Evolutionary conservation across 2,797 vertebrate species (phyloP), one percentile per base, ranked within the genome.

Genomic region (Rhadinocentrus ornatus): DNA sequence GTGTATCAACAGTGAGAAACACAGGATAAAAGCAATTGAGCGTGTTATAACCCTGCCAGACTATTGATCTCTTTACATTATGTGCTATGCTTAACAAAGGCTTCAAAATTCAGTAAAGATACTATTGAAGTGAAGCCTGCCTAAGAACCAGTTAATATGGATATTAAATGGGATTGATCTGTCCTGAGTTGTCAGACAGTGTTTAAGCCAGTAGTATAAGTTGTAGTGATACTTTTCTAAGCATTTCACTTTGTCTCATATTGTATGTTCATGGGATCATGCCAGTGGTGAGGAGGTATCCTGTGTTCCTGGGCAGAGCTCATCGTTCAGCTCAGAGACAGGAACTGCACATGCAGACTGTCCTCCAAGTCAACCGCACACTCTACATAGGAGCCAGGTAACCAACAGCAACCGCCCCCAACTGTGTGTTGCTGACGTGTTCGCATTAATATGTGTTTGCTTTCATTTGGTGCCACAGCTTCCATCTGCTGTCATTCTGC

Each of bases 351-450:
- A 96, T 99, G 88, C 97, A 98, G 89, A 96, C 96, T 0, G 93
- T 98, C 77, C 95, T 99, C 80, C 95, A 96, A 73, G 95, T 99
- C 88, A 99, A 99, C 91, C 91, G 96, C 84, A 98, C 97, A 0
- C 95, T 99, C 67, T 99, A 97, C 94, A 95, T 99, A 0, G 97
- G 97, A 73, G 96, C 96, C 91, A 97, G 97, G 97, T 97, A 93
- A 92, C 85, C 83, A 84, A 89, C 82, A 74, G 88, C 89, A 92
- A 91, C 90, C 73, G 44, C 84, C 85, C 86, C 90, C 79, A 48
- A 86, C 89, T 75, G 88, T 66, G 83, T 74, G 61, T 78, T 68
- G 62, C 86, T 75, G 82, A 87, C 48, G 70, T 65, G 75, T 69
- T 82, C 34, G 10, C 79, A 86, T 88, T 82, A 82, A 89, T 83